These are phyloP conservation scores for Sceloporus tristichus DNA, from an alignment of 2,113 vertebrate genomes.

Conservation along the genomic window DNA sequence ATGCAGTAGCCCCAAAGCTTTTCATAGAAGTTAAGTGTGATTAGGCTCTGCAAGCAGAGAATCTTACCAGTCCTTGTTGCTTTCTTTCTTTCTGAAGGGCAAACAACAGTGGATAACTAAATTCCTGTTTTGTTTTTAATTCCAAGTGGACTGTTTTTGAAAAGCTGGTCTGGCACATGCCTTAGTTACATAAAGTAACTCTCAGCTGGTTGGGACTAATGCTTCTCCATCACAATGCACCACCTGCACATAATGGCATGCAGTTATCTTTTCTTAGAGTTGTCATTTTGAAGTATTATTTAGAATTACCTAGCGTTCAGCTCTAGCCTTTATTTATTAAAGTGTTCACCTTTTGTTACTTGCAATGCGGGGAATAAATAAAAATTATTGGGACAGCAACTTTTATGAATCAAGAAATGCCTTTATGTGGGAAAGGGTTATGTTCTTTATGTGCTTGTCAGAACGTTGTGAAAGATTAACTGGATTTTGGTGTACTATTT, in stretches of 20 bases:
- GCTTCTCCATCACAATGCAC: constrained; percentile 17
- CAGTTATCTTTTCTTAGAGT: constrained; percentile 6
- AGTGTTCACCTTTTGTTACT: neutral
- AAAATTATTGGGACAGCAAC: constrained; percentile 6
- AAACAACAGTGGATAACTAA: constrained; percentile 2
- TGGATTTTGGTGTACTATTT: neutral
- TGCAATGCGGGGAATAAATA: neutral
- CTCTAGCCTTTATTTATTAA: constrained; percentile 21
- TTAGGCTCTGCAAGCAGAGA: neutral
- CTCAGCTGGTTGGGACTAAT: constrained; percentile 10
- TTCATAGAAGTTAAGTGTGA: constrained; percentile 8
- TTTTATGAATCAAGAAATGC: constrained; percentile 13
- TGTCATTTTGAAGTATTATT: constrained; percentile 27
- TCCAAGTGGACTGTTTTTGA: neutral
- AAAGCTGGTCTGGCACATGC: constrained; percentile 6
- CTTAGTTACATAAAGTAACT: constrained; percentile 14
- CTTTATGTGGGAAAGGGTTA: constrained; percentile 9
- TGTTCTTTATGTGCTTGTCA: neutral
- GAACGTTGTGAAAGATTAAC: constrained; percentile 47
- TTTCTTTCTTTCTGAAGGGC: constrained; percentile 5
- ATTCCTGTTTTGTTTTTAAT: neutral
- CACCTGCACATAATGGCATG: constrained; percentile 4
- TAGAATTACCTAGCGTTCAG: neutral
- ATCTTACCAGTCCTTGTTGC: neutral
- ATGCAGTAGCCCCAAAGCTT: neutral